Evolutionary conservation across 2,888 invertebrate species (phyloP).

Genomic region (Habroteleia sp.): DNA sequence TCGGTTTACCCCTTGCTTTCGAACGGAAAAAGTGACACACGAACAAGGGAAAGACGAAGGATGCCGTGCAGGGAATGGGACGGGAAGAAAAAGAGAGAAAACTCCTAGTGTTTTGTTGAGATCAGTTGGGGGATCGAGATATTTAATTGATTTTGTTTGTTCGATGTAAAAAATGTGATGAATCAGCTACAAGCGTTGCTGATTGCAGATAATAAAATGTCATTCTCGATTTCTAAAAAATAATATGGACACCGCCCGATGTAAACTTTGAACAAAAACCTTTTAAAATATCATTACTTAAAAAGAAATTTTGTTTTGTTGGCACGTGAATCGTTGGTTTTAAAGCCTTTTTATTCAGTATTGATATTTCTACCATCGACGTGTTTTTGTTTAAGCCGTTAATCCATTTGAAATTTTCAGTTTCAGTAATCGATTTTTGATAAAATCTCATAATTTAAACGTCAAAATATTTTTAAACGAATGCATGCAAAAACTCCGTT

Average conservation of each 20-base stretch:
- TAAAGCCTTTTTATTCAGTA: constrained; percentile 2
- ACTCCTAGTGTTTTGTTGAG: constrained; percentile 42
- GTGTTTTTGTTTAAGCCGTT: not conserved
- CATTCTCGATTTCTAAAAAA: constrained; percentile 7
- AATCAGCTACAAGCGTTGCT: constrained; percentile 40
- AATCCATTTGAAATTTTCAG: constrained; percentile 6
- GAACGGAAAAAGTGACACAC: constrained; percentile 56
- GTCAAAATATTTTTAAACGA: constrained; percentile 17
- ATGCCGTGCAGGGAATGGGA: constrained; percentile 15
- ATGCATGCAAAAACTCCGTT: constrained; percentile 7
- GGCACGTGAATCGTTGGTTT: too few relatives aligned
- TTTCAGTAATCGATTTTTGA: constrained; percentile 1
- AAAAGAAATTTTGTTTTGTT: too few relatives aligned
- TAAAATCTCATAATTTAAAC: constrained; percentile 17
- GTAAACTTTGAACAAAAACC: too few relatives aligned
- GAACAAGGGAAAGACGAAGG: constrained; percentile 12
- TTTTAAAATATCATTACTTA: too few relatives aligned
- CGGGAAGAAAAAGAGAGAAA: constrained; percentile 12
- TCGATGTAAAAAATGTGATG: constrained; percentile 36
- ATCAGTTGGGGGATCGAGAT: constrained; percentile 35
- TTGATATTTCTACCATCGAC: not conserved
- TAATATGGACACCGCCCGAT: too few relatives aligned
- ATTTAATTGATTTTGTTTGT: constrained; percentile 55
- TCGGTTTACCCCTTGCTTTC: constrained; percentile 50
- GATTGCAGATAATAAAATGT: constrained; percentile 17